Conservation (phyloP, 2,797 vertebrate species). For the Sarcophilus harrisii region DNA sequence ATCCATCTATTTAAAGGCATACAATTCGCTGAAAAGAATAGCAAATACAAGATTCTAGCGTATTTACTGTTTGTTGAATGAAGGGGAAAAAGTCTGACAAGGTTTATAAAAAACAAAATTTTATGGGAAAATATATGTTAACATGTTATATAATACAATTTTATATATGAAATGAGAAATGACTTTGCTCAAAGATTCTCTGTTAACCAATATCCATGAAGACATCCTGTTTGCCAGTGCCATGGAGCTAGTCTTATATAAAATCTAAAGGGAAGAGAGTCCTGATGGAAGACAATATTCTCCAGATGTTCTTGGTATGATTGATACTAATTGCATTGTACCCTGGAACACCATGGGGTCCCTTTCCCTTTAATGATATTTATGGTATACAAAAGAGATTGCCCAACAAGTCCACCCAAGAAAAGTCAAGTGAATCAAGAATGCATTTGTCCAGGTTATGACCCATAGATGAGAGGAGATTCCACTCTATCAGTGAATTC, state of each 20-base stretch:
- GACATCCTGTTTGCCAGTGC: background rate
- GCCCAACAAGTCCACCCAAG: background rate
- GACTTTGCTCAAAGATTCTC: background rate
- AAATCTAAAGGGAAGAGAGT: background rate
- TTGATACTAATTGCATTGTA: background rate
- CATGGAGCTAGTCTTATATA: background rate
- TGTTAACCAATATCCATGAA: background rate
- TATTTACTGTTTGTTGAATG: background rate
- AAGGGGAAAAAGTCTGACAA: background rate
- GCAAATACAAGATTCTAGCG: background rate
- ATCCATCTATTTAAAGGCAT: background rate
- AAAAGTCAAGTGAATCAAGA: background rate
- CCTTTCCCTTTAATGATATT: background rate
- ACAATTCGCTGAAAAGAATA: background rate
- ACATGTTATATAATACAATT: background rate
- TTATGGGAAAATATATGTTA: background rate
- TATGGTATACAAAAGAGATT: background rate
- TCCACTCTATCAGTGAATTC: background rate
- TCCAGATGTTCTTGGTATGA: background rate
- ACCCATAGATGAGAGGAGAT: background rate
- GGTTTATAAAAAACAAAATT: background rate
- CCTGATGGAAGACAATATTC: background rate
- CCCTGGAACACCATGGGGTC: background rate
- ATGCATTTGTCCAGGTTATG: background rate
- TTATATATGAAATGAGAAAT: background rate